Evolutionary conservation across 2,888 invertebrate species (phyloP).

Genomic region (Leptura quadrifasciata): DNA sequence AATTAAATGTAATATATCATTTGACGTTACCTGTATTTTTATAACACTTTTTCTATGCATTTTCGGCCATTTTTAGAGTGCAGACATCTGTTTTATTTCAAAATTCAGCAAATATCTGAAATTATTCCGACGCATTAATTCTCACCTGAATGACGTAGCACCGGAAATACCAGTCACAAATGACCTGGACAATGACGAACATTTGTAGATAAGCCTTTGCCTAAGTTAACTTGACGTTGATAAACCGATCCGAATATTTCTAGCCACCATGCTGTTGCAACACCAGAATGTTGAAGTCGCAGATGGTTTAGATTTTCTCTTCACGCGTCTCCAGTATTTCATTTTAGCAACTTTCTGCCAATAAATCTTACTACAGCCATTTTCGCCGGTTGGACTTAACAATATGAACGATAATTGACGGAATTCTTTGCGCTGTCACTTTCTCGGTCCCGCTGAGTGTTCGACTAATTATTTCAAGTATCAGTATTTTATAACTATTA

Average conservation of each 20-base stretch:
- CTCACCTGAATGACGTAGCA: not conserved
- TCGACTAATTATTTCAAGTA: not conserved
- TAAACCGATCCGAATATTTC: conserved; percentile 28
- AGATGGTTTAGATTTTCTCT: conserved; percentile 19
- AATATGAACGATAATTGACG: conserved; percentile 3
- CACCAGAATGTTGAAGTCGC: conserved; percentile 1
- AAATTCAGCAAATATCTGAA: not conserved
- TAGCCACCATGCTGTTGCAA: conserved; percentile 10
- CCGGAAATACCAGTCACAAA: conserved; percentile 24
- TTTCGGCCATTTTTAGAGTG: not conserved
- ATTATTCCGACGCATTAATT: not conserved
- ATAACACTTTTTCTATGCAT: no score
- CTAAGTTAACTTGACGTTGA: conserved; percentile 25
- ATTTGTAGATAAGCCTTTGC: conserved; percentile 28
- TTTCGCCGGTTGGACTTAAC: conserved; percentile 7
- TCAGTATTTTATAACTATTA: no score
- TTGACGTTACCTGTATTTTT: no score
- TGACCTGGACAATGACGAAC: conserved; percentile 25
- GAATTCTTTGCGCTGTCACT: not conserved
- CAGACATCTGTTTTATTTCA: not conserved
- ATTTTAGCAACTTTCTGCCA: conserved; percentile 2
- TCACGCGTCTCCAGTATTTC: conserved; percentile 7
- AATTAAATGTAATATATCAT: no score
- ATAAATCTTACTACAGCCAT: conserved; percentile 1
- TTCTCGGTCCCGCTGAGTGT: not conserved